These are phyloP conservation scores for Brachionus rotundiformis DNA, from an alignment of 1,140 invertebrate genomes.

Conservation along the genomic window DNA sequence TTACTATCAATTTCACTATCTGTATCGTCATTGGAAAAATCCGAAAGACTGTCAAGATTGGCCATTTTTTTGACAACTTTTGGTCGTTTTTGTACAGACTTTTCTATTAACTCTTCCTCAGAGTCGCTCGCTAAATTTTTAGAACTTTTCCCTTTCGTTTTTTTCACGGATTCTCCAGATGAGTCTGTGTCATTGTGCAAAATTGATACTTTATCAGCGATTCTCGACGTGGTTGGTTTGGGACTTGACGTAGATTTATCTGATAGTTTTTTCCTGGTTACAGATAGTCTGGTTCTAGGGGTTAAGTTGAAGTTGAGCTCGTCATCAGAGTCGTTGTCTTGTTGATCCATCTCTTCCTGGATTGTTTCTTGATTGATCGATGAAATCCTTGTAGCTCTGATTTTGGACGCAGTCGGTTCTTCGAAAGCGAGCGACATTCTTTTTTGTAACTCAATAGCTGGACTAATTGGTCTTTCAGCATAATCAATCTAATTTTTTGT, in stretches of 20 bases:
- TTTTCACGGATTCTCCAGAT: neutral
- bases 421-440: neutral
- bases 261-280: neutral
- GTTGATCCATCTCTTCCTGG: neutral
- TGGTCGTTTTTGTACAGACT: neutral
- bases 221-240: neutral
- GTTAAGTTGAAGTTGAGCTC: neutral
- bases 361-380: neutral
- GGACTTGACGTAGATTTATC: neutral
- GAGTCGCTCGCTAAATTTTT: neutral
- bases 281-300: neutral
- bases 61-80: neutral
- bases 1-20: neutral
- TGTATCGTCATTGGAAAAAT: neutral
- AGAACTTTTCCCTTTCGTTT: neutral
- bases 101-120: neutral
- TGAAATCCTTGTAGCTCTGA: neutral
- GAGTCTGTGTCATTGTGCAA: constrained; percentile 1
- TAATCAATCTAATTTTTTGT: neutral
- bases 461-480: neutral
- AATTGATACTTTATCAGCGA: neutral
- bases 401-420: neutral
- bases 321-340: neutral
- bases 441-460: neutral
- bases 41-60: neutral